These are phyloP conservation scores for Phrynocephalus versicolor DNA, from an alignment of 2,113 vertebrate genomes.

Conservation along the genomic window DNA sequence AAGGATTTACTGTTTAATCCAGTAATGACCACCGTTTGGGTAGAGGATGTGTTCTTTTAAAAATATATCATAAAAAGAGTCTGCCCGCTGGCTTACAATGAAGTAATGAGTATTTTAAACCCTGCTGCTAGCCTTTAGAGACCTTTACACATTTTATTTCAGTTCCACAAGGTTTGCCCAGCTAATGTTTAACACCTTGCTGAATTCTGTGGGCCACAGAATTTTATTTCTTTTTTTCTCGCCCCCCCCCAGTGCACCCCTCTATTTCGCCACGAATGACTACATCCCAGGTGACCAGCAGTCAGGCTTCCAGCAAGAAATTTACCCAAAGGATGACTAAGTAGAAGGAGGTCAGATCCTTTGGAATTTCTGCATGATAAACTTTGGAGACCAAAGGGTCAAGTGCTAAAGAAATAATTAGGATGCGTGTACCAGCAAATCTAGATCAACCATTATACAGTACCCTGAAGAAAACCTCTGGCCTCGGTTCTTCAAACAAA, in stretches of 20 bases:
- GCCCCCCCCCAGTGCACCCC: too few species aligned
- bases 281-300: background rate
- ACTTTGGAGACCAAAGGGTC: background rate
- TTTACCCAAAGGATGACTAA: background rate
- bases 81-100: conserved; percentile 12
- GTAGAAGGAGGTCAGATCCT: background rate
- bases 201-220: background rate
- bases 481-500: background rate
- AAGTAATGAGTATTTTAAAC: background rate
- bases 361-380: background rate
- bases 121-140: accelerated
- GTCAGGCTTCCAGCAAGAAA: accelerated
- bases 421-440: background rate
- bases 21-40: conserved; percentile 23
- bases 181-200: background rate
- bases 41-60: conserved; percentile 5
- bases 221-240: background rate
- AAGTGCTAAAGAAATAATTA: background rate
- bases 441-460: background rate
- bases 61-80: conserved; percentile 21
- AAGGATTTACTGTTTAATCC: conserved; percentile 41
- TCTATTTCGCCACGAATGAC: background rate
- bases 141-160: background rate
- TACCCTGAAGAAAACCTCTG: background rate
- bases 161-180: background rate